A percentile compares a stretch with the other conserved stretches of the same genome.
Evolutionary conservation across 2,797 vertebrate species (phyloP).

Genomic region (Sebastes diploproa): DNA sequence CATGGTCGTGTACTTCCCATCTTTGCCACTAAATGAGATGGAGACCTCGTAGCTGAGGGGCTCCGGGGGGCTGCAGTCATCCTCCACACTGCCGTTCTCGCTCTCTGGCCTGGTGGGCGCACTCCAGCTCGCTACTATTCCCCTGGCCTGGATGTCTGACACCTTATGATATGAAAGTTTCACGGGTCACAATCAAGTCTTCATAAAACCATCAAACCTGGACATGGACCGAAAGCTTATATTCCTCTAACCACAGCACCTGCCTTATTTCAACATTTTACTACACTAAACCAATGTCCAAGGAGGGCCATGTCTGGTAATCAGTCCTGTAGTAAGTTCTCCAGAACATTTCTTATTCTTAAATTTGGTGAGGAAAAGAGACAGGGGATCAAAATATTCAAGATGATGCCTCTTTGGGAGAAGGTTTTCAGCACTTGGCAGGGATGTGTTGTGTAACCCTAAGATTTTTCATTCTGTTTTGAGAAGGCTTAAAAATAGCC

Average conservation of each 20-base stretch:
- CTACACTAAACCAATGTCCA: background rate
- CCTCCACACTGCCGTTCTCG: constrained; percentile 75
- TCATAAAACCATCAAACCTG: background rate
- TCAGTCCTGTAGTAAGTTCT: background rate
- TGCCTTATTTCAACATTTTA: background rate
- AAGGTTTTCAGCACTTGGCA: constrained; percentile 26
- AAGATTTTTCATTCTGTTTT: constrained; percentile 57
- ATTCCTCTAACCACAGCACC: background rate
- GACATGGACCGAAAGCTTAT: background rate
- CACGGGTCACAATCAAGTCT: background rate
- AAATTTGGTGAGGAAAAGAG: background rate
- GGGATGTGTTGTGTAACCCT: constrained; percentile 26
- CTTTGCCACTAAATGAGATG: constrained; percentile 89
- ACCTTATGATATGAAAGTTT: constrained; percentile 76
- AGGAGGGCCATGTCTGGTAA: background rate
- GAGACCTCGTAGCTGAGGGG: constrained; percentile 88
- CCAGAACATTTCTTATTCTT: background rate
- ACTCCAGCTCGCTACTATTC: constrained; percentile 86
- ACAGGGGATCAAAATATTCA: constrained; percentile 13
- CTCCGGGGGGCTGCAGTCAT: constrained; percentile 71
- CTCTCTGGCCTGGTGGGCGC: constrained; percentile 80
- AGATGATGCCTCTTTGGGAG: background rate
- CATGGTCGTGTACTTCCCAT: constrained; percentile 90
- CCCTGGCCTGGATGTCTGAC: constrained; percentile 90
- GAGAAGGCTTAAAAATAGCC: constrained; percentile 62